A percentile compares a stretch with the other conserved stretches of the same genome.
These are phyloP conservation scores for Temnothorax longispinosus DNA, from an alignment of 1,140 invertebrate species.

Conservation along the genomic window DNA sequence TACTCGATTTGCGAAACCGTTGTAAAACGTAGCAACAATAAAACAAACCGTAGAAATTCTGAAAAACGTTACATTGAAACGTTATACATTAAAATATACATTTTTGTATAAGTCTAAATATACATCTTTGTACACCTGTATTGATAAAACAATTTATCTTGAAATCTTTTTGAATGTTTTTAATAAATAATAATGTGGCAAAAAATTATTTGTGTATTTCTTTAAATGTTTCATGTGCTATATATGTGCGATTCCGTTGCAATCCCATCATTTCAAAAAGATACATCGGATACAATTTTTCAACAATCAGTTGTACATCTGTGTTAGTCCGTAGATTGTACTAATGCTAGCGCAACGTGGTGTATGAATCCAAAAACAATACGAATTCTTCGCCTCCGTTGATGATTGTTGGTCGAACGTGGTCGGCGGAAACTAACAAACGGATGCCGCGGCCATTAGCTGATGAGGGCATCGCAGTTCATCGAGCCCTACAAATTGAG, in stretches of 20 bases:
- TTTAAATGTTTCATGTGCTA: not conserved
- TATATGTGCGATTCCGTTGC: not conserved
- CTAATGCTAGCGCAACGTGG: not conserved
- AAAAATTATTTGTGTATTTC: not conserved
- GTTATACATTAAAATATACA: not conserved
- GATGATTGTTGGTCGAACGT: constrained; percentile 34
- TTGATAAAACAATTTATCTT: not conserved
- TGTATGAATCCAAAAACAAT: constrained; percentile 23
- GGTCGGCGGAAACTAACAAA: constrained; percentile 39
- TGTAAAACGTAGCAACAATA: not conserved
- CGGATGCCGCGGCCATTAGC: constrained; percentile 62
- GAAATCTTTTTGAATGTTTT: not conserved
- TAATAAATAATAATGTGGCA: not conserved
- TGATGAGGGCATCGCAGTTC: constrained; percentile 67
- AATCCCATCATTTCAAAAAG: not conserved
- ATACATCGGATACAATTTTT: not conserved
- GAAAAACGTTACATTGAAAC: not conserved
- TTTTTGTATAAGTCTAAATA: not conserved
- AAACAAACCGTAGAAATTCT: not conserved
- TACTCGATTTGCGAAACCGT: constrained; percentile 36
- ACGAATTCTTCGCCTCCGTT: constrained; percentile 23
- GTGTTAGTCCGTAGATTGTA: not conserved
- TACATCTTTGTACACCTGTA: not conserved
- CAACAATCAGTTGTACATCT: not conserved
- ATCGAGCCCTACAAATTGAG: constrained; percentile 45